A percentile compares a stretch with the other conserved stretches of the same genome.
Conservation (phyloP, 2,113 vertebrate genomes). For the Poecilia latipinna region DNA sequence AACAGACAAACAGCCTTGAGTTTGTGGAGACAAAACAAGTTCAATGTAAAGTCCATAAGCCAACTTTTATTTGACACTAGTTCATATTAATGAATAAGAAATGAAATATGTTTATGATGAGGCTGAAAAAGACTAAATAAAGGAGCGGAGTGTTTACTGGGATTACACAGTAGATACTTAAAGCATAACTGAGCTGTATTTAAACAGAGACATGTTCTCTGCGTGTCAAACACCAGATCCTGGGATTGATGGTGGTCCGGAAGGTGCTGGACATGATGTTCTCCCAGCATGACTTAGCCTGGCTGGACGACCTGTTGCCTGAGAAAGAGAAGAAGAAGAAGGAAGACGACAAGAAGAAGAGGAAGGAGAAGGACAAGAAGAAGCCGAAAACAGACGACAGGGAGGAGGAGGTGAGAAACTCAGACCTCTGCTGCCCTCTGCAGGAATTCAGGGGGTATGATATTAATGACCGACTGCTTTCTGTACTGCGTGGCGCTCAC, state of each 20-base stretch:
- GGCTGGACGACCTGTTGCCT: conserved; percentile 94
- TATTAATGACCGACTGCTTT: not conserved
- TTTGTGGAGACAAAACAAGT: too few species aligned
- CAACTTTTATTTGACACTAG: too few species aligned
- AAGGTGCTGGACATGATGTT: conserved; percentile 92
- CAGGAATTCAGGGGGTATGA: conserved; percentile 23
- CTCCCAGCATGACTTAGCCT: conserved; percentile 94
- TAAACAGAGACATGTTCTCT: not conserved
- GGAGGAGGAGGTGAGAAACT: conserved; percentile 77
- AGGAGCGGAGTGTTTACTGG: too few species aligned
- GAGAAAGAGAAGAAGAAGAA: conserved; percentile 95
- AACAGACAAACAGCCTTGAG: too few species aligned
- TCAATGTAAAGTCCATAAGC: too few species aligned
- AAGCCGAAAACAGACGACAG: conserved; percentile 63
- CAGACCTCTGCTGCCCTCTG: conserved; percentile 63
- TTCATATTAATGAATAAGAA: too few species aligned
- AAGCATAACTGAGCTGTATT: not conserved
- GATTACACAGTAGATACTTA: not conserved
- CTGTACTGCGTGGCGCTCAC: conserved; percentile 33
- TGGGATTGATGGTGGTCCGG: conserved; percentile 91
- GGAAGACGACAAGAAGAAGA: conserved; percentile 81
- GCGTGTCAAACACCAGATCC: conserved; percentile 79
- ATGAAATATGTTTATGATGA: too few species aligned
- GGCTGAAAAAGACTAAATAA: too few species aligned
- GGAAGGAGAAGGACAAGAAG: conserved; percentile 76